phyloP scores from a whole-genome alignment of 2,113 vertebrate species.

The Strix uralensis region DNA sequence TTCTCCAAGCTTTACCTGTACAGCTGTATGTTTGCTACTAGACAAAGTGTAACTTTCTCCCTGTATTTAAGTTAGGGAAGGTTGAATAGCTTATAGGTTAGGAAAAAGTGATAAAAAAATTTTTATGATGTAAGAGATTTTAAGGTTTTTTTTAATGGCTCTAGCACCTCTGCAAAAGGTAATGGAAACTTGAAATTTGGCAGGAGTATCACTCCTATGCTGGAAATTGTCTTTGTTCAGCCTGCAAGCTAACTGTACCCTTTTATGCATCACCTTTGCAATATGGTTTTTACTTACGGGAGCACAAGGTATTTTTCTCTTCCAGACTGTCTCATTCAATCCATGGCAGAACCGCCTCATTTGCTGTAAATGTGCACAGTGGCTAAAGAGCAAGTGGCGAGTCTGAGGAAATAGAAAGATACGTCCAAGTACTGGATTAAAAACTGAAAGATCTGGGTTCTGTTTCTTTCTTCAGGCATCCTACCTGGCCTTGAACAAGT shows the following conservation, averaged over 20 bases:
- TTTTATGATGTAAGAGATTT: not conserved
- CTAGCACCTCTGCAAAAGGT: not conserved
- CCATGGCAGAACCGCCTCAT: not conserved
- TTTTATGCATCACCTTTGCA: not conserved
- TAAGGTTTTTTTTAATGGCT: not conserved
- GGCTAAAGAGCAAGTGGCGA: not conserved
- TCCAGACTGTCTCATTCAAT: not conserved
- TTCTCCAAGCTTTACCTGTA: not conserved
- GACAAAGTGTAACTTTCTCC: not conserved
- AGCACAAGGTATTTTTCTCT: not conserved
- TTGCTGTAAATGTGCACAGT: not conserved
- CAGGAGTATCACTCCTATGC: not conserved
- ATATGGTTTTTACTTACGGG: not conserved
- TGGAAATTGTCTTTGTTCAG: not conserved
- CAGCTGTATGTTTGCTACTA: not conserved
- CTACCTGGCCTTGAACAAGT: not conserved
- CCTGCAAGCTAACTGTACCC: not conserved
- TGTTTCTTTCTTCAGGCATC: not conserved
- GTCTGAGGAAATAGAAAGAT: not conserved
- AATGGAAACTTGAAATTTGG: not conserved
- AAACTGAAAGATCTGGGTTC: not conserved
- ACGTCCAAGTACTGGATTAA: not conserved
- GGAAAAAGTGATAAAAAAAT: not conserved
- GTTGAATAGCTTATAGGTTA: not conserved
- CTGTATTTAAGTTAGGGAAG: not conserved